These are phyloP conservation scores for Drosophila orosa DNA, from an alignment of 1,140 invertebrate species.

Conservation along the genomic window DNA sequence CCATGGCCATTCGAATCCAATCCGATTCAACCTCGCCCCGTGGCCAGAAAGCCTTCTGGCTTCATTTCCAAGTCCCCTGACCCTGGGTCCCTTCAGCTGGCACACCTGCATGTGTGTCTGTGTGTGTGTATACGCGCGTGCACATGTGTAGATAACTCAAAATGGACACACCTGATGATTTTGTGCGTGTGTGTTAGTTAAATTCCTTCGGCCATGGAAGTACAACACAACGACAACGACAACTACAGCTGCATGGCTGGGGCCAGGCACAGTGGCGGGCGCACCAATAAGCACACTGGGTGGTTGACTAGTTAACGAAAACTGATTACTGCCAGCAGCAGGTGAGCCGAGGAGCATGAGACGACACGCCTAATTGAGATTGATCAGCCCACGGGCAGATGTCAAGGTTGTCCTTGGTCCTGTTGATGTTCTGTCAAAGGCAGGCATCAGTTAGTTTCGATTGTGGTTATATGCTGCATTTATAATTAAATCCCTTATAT, in stretches of 20 bases:
- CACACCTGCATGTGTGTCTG: not conserved
- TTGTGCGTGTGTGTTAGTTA: constrained; percentile 13
- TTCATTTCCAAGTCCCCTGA: constrained; percentile 1
- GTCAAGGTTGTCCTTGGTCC: not conserved
- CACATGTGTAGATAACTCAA: constrained; percentile 41
- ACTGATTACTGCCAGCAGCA: not conserved
- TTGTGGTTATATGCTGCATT: not conserved
- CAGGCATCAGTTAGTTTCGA: not conserved
- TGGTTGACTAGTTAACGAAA: not conserved
- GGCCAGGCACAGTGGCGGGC: constrained; percentile 5
- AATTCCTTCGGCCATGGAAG: constrained; percentile 15
- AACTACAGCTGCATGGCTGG: not conserved
- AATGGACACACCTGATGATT: constrained; percentile 51
- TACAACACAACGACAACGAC: no score
- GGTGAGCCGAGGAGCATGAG: not conserved
- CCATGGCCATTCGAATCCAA: constrained; percentile 2
- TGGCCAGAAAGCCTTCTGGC: not conserved
- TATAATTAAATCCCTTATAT: not conserved
- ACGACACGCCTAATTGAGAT: not conserved
- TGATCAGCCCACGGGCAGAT: not conserved
- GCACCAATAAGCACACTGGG: not conserved
- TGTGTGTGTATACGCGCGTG: constrained; percentile 6
- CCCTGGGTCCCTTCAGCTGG: constrained; percentile 12
- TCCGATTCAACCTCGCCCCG: not conserved
- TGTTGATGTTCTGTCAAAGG: not conserved